Base-by-base conservation (phyloP, 2,113 vertebrate genomes). In the Cololabis saira region DNA sequence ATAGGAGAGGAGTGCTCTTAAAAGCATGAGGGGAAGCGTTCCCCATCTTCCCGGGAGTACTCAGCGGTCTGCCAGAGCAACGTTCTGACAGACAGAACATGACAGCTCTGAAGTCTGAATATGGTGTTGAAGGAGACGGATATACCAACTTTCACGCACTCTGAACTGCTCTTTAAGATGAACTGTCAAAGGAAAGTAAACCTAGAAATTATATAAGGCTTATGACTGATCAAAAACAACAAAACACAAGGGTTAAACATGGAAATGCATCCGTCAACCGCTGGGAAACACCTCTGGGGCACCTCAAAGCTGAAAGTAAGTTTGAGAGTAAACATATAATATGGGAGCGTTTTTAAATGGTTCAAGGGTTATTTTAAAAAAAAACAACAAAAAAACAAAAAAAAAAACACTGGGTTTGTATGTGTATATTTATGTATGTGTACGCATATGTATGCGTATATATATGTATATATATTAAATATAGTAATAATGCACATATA, bases 91-190 rank as follows among this genome's bases (percentile, higher is more conserved):
- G 80, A 86, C 78, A 9, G 59, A 80, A 69, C 80, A 74, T 62
- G 84, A 80, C 80, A 70, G 70, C 73, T 83, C 71, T 74, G 30
- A 45, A 54, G 64, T 66, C 54, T 9, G 9, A 72, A 71, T 48
- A 66, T 14, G 54, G 12, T 16, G 71, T 49, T 52, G 78, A 58
- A 24, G 22, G 62, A 70, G 63, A 64, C 74, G 78, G 79, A 76
- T 83, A 81, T 66, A 64, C 59, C 18, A 19, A 71, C 80, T 64
- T 64, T 69, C 60, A 43, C 69, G 71, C 78, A 77, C n/a, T 51
- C 47, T 67, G 58, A 49, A 21, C 27, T 44, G 61, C 51, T 74
- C 58, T 74, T 77, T 60, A 57, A 66, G 49, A 14, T 6, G 44
- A 54, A 53, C 18, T 61, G 78, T 63, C 65, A 53, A 30, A 40